These are phyloP conservation scores for Armadillidium nasatum DNA, from an alignment of 1,140 invertebrate genomes.

Conservation along the genomic window DNA sequence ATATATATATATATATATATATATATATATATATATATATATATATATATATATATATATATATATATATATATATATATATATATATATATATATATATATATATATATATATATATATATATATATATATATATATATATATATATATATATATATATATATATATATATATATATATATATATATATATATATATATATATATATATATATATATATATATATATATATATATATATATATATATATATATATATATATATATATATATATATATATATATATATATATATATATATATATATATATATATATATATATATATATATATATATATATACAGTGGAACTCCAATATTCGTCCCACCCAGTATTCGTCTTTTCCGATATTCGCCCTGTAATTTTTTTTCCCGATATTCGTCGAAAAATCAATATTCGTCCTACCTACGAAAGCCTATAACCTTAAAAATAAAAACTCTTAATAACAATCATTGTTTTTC, in stretches of 20 bases:
- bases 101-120: neutral
- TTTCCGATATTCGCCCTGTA: too few relatives aligned
- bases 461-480: too few relatives aligned
- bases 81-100: conserved; percentile 19
- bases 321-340: too few relatives aligned
- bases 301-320: too few relatives aligned
- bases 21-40: neutral
- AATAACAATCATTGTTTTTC: too few relatives aligned
- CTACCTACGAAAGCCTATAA: too few relatives aligned
- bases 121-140: too few relatives aligned
- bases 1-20: neutral
- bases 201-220: neutral
- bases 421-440: too few relatives aligned
- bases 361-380: too few relatives aligned
- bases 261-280: conserved; percentile 19
- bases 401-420: too few relatives aligned
- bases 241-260: conserved; percentile 14
- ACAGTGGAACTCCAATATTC: too few relatives aligned
- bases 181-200: neutral
- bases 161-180: neutral
- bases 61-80: conserved; percentile 18
- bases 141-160: too few relatives aligned
- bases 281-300: conserved; percentile 6
- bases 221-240: neutral
- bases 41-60: neutral